These are phyloP conservation scores for Saturnia pavonia DNA, from an alignment of 2,888 invertebrate species.

Conservation along the genomic window DNA sequence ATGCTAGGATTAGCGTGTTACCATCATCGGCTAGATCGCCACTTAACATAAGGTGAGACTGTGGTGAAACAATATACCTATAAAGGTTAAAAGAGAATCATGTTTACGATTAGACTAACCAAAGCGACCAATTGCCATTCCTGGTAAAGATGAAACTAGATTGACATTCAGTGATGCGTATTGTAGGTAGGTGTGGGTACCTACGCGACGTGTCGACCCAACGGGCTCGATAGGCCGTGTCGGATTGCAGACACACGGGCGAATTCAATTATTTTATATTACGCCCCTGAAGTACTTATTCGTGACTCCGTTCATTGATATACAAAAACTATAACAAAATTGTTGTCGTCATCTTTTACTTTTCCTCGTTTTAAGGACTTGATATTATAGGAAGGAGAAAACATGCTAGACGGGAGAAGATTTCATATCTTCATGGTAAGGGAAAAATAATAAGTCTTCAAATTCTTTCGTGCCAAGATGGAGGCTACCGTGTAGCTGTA, in stretches of 20 bases:
- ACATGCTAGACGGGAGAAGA: too few species aligned
- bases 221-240: background rate
- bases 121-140: background rate
- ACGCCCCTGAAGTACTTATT: background rate
- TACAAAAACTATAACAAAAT: background rate
- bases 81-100: too few species aligned
- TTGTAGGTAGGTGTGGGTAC: background rate
- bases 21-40: too few species aligned
- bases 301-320: background rate
- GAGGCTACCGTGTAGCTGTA: background rate
- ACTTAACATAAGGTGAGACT: too few species aligned
- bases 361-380: background rate
- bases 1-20: too few species aligned
- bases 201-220: background rate
- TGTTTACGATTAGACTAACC: too few species aligned
- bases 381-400: too few species aligned
- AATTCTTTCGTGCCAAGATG: too few species aligned
- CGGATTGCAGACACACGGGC: background rate
- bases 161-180: background rate
- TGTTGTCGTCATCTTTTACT: background rate
- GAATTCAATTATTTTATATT: conserved; percentile 4
- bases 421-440: too few species aligned
- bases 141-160: background rate
- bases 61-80: too few species aligned
- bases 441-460: too few species aligned